Conservation (phyloP, 1,140 invertebrate species). For the Daktulosphaira vitifoliae region DNA sequence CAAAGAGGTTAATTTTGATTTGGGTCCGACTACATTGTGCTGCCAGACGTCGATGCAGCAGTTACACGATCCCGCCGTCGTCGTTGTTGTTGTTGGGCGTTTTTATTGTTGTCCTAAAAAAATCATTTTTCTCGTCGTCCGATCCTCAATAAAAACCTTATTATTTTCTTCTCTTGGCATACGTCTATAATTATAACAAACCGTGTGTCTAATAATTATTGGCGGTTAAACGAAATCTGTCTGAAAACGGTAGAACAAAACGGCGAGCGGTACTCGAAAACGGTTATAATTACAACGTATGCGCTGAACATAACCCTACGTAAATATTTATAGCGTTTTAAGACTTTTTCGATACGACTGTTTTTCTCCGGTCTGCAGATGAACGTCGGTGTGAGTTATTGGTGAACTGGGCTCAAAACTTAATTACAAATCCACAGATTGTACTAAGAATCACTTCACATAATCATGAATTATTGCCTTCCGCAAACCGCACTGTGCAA, state of each 20-base stretch:
- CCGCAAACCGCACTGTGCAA: background rate
- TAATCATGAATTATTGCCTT: conserved; percentile 11
- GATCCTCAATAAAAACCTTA: background rate
- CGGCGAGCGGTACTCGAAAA: background rate
- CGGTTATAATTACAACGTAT: conserved; percentile 16
- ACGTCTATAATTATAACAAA: conserved; percentile 19
- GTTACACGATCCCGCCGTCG: background rate
- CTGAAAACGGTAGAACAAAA: conserved; percentile 26
- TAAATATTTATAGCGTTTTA: background rate
- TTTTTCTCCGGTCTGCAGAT: too few species aligned
- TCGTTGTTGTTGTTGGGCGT: background rate
- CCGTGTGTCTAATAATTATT: conserved; percentile 13
- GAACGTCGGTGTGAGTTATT: too few species aligned
- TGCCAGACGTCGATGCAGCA: background rate
- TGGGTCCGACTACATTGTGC: background rate
- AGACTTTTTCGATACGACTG: background rate
- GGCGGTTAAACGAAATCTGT: conserved; percentile 7
- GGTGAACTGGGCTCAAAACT: background rate
- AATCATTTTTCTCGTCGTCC: background rate
- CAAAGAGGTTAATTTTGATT: too few species aligned
- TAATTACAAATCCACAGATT: conserved; percentile 14
- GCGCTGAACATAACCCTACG: too few species aligned
- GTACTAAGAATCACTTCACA: background rate
- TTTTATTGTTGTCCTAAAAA: background rate
- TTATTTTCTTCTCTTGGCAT: background rate